Percentiles rank a stretch among this genome's conserved stretches.
Conservation (phyloP, 2,113 vertebrate genomes). For the Phycodurus eques region DNA sequence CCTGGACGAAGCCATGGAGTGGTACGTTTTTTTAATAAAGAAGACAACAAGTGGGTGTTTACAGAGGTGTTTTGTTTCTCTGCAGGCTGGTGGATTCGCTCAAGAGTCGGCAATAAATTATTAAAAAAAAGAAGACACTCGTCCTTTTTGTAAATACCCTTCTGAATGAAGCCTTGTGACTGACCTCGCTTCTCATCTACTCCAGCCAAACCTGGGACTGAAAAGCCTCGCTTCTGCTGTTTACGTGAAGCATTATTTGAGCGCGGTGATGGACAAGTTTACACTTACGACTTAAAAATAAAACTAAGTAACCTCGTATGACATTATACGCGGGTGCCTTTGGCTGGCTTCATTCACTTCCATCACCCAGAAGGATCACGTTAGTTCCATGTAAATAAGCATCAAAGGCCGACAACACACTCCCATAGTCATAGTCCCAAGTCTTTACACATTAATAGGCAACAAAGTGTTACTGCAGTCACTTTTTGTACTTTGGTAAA, state of each 20-base stretch:
- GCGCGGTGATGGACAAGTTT: neutral
- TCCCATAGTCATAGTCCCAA: neutral
- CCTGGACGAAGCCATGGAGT: slow-evolving; percentile 97
- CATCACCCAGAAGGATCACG: neutral
- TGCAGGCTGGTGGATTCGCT: slow-evolving; percentile 92
- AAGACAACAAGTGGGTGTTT: neutral
- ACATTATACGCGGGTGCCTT: neutral
- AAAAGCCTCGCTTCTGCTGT: slow-evolving; percentile 7
- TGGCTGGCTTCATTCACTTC: neutral
- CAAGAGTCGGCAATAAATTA: slow-evolving; percentile 91
- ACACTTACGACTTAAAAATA: neutral
- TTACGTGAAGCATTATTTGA: neutral
- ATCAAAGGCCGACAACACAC: neutral
- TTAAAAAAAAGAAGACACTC: neutral
- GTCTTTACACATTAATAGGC: neutral
- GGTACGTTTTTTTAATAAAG: slow-evolving; percentile 65
- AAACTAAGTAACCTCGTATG: neutral
- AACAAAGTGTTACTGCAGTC: slow-evolving; percentile 50
- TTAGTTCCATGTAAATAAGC: neutral
- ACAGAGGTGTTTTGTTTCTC: slow-evolving; percentile 22
- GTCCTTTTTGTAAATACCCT: slow-evolving; percentile 60
- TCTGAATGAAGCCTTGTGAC: slow-evolving; percentile 59
- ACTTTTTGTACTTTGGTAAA: slow-evolving; percentile 34
- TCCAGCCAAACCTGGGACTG: slow-evolving; percentile 42
- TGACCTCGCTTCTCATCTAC: slow-evolving; percentile 31